phyloP scores from a whole-genome alignment of 2,113 vertebrate species.

The Chelonoidis abingdonii region DNA sequence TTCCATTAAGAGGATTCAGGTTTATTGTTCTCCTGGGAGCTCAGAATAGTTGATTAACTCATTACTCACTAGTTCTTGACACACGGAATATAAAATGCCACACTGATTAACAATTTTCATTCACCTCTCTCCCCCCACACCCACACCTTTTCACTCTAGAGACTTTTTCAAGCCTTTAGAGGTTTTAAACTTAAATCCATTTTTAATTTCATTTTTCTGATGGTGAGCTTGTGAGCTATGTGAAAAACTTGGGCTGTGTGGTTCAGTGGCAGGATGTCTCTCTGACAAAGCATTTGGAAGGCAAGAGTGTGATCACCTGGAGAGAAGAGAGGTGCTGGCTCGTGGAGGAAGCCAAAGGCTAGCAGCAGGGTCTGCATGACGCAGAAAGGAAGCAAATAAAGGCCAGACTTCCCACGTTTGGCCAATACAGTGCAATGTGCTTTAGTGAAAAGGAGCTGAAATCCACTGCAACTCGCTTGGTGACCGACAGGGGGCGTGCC shows the following conservation, averaged over 20 bases:
- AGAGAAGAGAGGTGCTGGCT: background rate
- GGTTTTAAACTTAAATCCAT: slow-evolving; percentile 40
- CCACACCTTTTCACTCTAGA: slow-evolving; percentile 45
- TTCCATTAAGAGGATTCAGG: slow-evolving; percentile 53
- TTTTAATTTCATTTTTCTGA: background rate
- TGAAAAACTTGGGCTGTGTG: background rate
- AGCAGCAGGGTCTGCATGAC: background rate
- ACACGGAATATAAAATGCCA: slow-evolving; percentile 69
- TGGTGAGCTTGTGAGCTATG: background rate
- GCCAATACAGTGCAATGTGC: background rate
- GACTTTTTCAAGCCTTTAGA: slow-evolving; percentile 13
- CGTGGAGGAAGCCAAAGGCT: background rate
- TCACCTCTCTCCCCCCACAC: slow-evolving; percentile 60
- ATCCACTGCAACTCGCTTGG: background rate
- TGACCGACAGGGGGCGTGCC: background rate
- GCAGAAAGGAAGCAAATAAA: background rate
- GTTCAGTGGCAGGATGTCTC: background rate
- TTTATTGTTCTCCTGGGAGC: slow-evolving; percentile 71
- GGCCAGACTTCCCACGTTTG: background rate
- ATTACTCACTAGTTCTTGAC: slow-evolving; percentile 73
- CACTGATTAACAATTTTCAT: slow-evolving; percentile 74
- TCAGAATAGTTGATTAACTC: slow-evolving; percentile 72
- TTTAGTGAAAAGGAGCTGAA: background rate
- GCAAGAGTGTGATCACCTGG: background rate
- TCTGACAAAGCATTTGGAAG: slow-evolving; percentile 5